These are phyloP conservation scores for Sinelater perroti DNA, from an alignment of 2,888 invertebrate species.

Conservation along the genomic window DNA sequence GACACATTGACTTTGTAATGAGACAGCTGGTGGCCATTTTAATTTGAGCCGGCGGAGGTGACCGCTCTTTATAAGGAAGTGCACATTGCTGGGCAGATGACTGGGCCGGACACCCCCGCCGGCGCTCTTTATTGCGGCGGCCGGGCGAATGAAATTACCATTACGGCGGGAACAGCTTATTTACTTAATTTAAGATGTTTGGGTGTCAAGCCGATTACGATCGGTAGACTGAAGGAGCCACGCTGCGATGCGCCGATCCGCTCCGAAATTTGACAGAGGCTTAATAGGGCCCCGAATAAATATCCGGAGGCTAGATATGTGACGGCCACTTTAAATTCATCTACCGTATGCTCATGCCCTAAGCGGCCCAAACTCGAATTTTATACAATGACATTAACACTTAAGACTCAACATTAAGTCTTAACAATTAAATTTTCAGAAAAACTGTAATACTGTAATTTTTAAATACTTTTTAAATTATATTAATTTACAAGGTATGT, in stretches of 20 bases:
- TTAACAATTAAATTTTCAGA: no score
- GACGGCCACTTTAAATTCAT: slow-evolving; percentile 7
- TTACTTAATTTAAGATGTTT: slow-evolving; percentile 28
- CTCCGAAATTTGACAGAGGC: neutral
- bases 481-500: no score
- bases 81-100: slow-evolving; percentile 57
- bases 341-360: no score
- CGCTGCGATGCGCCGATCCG: neutral
- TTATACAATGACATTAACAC: no score
- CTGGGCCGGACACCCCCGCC: slow-evolving; percentile 52
- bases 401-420: no score
- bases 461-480: no score
- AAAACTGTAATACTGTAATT: no score
- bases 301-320: slow-evolving; percentile 19
- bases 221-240: slow-evolving; percentile 9
- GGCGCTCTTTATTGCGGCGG: slow-evolving; percentile 41
- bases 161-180: slow-evolving; percentile 28
- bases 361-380: no score
- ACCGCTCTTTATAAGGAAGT: slow-evolving; percentile 56
- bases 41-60: slow-evolving; percentile 52
- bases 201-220: slow-evolving; percentile 29
- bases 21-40: slow-evolving; percentile 54
- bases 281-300: slow-evolving; percentile 19
- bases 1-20: slow-evolving; percentile 54
- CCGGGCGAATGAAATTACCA: slow-evolving; percentile 34